A percentile compares a stretch with the other conserved stretches of the same genome.
phyloP scores from a whole-genome alignment of 2,888 invertebrate genomes.

The Calephelis perditalis region DNA sequence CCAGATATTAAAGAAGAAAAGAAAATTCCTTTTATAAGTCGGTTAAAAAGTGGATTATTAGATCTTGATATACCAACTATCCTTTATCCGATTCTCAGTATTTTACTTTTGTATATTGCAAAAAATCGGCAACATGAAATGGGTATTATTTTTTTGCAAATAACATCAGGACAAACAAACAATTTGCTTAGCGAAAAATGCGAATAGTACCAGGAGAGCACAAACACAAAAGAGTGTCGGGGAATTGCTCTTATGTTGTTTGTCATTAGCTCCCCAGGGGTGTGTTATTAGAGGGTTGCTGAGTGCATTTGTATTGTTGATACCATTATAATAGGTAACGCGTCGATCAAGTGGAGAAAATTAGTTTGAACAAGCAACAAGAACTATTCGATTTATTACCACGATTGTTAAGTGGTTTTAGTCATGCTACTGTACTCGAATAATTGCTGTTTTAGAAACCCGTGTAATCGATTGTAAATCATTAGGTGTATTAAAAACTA shows the following conservation, averaged over 20 bases:
- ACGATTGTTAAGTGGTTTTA: constrained; percentile 6
- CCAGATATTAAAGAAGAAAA: too few relatives aligned
- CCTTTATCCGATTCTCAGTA: too few relatives aligned
- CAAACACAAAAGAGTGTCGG: constrained; percentile 11
- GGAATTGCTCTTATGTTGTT: constrained; percentile 10
- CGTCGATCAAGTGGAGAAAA: constrained; percentile 12
- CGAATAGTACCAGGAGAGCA: not conserved
- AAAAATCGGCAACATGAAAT: too few relatives aligned
- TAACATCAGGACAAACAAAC: not conserved
- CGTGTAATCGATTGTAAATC: not conserved
- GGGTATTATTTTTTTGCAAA: too few relatives aligned
- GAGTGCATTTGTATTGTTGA: constrained; percentile 17
- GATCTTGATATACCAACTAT: too few relatives aligned
- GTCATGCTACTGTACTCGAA: not conserved
- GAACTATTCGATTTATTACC: constrained; percentile 12
- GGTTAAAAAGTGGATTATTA: too few relatives aligned
- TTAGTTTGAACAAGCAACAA: constrained; percentile 14
- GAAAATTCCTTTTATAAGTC: too few relatives aligned
- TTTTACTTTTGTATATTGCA: too few relatives aligned
- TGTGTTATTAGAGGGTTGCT: constrained; percentile 17
- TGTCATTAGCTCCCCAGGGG: constrained; percentile 19
- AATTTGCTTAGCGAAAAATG: not conserved
- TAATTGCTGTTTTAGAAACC: constrained; percentile 3
- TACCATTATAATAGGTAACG: constrained; percentile 11
- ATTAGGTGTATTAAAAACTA: not conserved